Conservation (phyloP, 1,140 invertebrate species). For the Leptinotarsa lineolata region DNA sequence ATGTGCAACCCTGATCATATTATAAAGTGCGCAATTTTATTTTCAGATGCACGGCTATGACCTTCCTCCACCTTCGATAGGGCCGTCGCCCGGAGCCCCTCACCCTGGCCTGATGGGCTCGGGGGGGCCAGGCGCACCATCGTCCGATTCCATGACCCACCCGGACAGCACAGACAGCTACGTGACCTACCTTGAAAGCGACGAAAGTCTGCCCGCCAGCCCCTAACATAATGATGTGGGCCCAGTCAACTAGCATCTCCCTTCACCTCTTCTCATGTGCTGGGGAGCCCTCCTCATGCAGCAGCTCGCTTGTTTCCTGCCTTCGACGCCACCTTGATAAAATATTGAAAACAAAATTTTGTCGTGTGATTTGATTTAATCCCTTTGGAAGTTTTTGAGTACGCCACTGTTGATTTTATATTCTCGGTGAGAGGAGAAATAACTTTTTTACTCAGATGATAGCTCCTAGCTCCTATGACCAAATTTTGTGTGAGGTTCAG, state of each 20-base stretch:
- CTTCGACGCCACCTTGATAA: slow-evolving; percentile 6
- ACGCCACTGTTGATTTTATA: too few relatives aligned
- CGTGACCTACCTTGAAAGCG: slow-evolving; percentile 87
- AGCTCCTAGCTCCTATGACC: too few relatives aligned
- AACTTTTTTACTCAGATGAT: too few relatives aligned
- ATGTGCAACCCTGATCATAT: not conserved
- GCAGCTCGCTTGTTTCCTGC: slow-evolving; percentile 17
- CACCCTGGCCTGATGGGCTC: slow-evolving; percentile 50
- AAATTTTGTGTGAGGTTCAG: too few relatives aligned
- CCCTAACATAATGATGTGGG: slow-evolving; percentile 59
- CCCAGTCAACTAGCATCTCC: slow-evolving; percentile 19
- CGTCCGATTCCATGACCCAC: slow-evolving; percentile 70
- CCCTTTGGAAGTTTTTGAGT: too few relatives aligned
- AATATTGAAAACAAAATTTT: not conserved
- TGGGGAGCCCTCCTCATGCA: slow-evolving; percentile 26
- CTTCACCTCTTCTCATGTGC: slow-evolving; percentile 20
- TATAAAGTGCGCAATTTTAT: not conserved
- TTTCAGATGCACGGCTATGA: slow-evolving; percentile 88
- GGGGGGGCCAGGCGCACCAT: slow-evolving; percentile 57
- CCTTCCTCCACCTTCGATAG: slow-evolving; percentile 64
- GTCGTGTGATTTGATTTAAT: not conserved
- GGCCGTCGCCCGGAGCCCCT: slow-evolving; percentile 55
- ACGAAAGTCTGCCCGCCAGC: slow-evolving; percentile 74
- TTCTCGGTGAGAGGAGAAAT: too few relatives aligned
- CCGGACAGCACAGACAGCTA: slow-evolving; percentile 86